These are phyloP conservation scores for Littorina saxatilis DNA, from an alignment of 1,140 invertebrate species.

Conservation along the genomic window DNA sequence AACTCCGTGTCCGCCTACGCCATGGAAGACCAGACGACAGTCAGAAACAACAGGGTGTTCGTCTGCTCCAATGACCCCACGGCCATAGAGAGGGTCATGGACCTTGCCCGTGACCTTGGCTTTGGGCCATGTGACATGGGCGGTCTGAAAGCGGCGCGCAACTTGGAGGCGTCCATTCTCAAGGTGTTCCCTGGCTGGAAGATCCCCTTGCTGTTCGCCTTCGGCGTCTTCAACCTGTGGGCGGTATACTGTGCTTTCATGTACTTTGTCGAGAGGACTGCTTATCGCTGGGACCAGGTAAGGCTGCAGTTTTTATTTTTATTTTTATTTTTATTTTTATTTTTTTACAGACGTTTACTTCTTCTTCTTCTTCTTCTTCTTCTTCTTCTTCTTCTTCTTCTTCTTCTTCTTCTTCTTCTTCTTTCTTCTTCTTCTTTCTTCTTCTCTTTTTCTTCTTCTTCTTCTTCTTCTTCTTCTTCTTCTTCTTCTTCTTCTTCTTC, in stretches of 20 bases:
- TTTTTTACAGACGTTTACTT: no score
- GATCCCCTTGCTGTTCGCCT: constrained; percentile 58
- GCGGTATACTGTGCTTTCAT: constrained; percentile 67
- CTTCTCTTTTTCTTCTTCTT: no score
- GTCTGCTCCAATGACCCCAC: constrained; percentile 59
- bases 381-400: no score
- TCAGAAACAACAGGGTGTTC: constrained; percentile 56
- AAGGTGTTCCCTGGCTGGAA: constrained; percentile 66
- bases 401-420: no score
- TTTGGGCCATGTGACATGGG: constrained; percentile 65
- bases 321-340: no score
- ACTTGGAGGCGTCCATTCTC: constrained; percentile 63
- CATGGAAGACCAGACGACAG: constrained; percentile 59
- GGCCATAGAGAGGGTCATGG: constrained; percentile 54
- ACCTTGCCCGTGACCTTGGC: constrained; percentile 65
- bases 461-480: no score
- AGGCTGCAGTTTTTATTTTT: no score
- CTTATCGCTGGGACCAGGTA: constrained; percentile 61
- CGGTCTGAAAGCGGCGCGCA: constrained; percentile 52
- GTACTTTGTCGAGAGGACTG: constrained; percentile 63
- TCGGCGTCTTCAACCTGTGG: constrained; percentile 68
- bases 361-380: no score
- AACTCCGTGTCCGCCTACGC: constrained; percentile 70
- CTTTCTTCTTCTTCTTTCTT: no score
- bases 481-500: no score